Conservation (phyloP, 2,888 invertebrate species). For the Tetragonisca angustula region DNA sequence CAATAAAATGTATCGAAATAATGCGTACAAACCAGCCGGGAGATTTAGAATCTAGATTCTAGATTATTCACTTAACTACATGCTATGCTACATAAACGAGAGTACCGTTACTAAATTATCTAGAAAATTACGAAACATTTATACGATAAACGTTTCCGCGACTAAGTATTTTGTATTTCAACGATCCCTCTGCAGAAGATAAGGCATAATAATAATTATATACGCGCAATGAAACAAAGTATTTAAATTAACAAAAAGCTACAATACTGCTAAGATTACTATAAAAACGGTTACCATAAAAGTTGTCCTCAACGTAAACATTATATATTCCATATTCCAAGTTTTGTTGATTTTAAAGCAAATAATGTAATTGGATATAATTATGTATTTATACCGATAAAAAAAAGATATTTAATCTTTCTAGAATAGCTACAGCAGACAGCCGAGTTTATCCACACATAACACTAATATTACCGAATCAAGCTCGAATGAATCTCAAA, state of each 20-base stretch:
- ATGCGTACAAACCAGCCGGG: constrained; percentile 9
- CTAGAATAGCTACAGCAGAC: constrained; percentile 68
- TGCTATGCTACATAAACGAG: background rate
- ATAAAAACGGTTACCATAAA: background rate
- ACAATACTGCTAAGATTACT: background rate
- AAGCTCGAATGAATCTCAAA: constrained; percentile 71
- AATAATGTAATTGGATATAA: background rate
- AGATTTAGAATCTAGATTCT: background rate
- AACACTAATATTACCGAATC: constrained; percentile 52
- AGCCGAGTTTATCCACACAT: constrained; percentile 59
- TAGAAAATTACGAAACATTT: background rate
- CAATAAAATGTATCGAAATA: constrained; percentile 13
- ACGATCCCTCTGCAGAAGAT: background rate
- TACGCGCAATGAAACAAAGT: background rate
- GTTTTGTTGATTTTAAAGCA: background rate
- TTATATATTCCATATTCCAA: background rate
- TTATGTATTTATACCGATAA: background rate
- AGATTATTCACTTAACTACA: constrained; percentile 4
- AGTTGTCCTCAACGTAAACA: background rate
- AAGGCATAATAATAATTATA: background rate
- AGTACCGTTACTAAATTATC: background rate
- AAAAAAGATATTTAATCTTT: constrained; percentile 27
- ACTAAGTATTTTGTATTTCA: background rate
- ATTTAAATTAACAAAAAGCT: constrained; percentile 7
- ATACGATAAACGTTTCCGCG: background rate